Percentiles rank a stretch among this genome's conserved stretches.
Evolutionary conservation across 53 echinoderm and acorn worm genomes (phyloP).

Genomic region (Luidia sarsii): DNA sequence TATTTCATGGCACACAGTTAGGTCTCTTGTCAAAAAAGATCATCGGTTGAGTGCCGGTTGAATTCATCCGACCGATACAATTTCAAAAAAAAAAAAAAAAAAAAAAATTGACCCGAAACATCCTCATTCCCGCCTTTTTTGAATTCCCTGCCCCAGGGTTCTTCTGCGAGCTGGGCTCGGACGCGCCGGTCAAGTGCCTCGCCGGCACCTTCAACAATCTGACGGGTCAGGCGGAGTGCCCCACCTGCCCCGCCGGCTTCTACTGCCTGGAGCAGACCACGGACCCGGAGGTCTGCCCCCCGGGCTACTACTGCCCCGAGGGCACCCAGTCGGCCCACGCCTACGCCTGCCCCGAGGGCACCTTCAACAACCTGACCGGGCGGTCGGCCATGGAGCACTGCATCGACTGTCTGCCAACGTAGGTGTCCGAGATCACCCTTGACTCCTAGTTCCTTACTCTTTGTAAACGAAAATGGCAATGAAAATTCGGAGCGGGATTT

Average conservation of each 20-base stretch:
- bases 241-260: conserved; percentile 76
- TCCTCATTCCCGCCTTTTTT: too few relatives aligned
- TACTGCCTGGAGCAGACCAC: conserved; percentile 93
- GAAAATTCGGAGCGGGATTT: too few relatives aligned
- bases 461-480: too few relatives aligned
- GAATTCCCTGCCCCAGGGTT: too few relatives aligned
- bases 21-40: too few relatives aligned
- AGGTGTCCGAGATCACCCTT: too few relatives aligned
- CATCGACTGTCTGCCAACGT: conserved; percentile 86
- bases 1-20: too few relatives aligned
- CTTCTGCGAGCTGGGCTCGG: conserved; percentile 66
- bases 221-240: conserved; percentile 70
- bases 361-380: conserved; percentile 86
- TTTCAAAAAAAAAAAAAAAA: too few relatives aligned
- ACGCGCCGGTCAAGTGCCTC: conserved; percentile 63
- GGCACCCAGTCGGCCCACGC: conserved; percentile 74
- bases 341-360: conserved; percentile 84
- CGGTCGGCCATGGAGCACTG: conserved; percentile 64
- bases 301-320: conserved; percentile 85
- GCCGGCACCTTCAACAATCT: conserved; percentile 89
- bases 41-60: too few relatives aligned
- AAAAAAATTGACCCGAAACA: too few relatives aligned
- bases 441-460: too few relatives aligned
- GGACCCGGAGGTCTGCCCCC: conserved; percentile 71
- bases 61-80: too few relatives aligned